These are phyloP conservation scores for Cancer borealis DNA, from an alignment of 2,888 invertebrate species.

Conservation along the genomic window DNA sequence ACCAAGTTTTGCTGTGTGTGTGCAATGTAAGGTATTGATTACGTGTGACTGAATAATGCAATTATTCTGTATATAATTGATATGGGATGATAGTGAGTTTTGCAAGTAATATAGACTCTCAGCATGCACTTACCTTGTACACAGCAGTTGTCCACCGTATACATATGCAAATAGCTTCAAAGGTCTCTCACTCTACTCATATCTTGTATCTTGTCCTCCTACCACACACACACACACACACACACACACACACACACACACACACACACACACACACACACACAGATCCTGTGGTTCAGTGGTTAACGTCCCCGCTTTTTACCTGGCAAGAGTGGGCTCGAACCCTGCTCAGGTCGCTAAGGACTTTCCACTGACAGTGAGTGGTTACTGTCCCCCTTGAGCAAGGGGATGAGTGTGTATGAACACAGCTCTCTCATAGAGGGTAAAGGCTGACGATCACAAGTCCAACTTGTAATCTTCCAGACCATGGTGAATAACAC, in stretches of 20 bases:
- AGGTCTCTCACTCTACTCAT: background rate
- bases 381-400: too few relatives aligned
- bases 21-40: conserved; percentile 25
- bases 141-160: background rate
- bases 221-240: background rate
- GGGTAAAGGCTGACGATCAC: too few relatives aligned
- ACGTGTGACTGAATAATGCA: conserved; percentile 14
- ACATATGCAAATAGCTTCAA: background rate
- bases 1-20: conserved; percentile 1
- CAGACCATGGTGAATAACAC: too few relatives aligned
- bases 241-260: conserved; percentile 18
- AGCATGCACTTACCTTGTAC: conserved; percentile 28
- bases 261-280: conserved; percentile 6
- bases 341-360: too few relatives aligned
- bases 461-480: too few relatives aligned
- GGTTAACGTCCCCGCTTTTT: too few relatives aligned
- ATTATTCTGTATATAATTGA: conserved; percentile 22
- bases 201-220: background rate
- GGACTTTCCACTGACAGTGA: too few relatives aligned
- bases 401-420: too few relatives aligned
- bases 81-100: background rate
- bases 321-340: too few relatives aligned
- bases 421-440: too few relatives aligned
- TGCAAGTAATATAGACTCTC: background rate
- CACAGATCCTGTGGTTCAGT: too few relatives aligned